Conservation (phyloP, 2,888 invertebrate genomes). For the Yponomeuta plumbellus region DNA sequence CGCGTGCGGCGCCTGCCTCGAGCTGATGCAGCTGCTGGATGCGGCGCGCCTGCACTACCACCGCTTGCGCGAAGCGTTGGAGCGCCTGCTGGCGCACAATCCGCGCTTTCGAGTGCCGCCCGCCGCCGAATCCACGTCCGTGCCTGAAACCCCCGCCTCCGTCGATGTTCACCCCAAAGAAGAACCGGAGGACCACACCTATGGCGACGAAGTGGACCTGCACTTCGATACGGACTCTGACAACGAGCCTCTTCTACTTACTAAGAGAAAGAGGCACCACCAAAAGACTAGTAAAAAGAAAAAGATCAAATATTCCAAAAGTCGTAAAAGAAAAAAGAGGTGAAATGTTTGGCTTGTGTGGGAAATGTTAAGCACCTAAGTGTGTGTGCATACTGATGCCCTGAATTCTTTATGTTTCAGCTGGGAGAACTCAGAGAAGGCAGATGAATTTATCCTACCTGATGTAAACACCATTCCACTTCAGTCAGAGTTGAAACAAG, state of each 20-base stretch:
- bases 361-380: not conserved
- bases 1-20: slow-evolving; percentile 43
- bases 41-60: slow-evolving; percentile 57
- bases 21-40: slow-evolving; percentile 57
- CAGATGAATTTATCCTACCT: not conserved
- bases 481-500: not conserved
- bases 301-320: slow-evolving; percentile 29
- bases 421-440: not conserved
- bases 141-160: not conserved
- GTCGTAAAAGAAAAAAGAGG: not conserved
- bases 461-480: not conserved
- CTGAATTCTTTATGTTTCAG: not conserved
- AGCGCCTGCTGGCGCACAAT: slow-evolving; percentile 51
- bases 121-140: not conserved
- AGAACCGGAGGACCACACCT: slow-evolving; percentile 31
- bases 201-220: slow-evolving; percentile 23
- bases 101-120: slow-evolving; percentile 19
- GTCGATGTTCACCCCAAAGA: not conserved
- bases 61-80: slow-evolving; percentile 56
- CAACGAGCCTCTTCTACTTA: slow-evolving; percentile 56
- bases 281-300: slow-evolving; percentile 40
- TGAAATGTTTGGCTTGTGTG: not conserved
- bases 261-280: slow-evolving; percentile 45
- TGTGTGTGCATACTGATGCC: not conserved
- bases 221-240: slow-evolving; percentile 41